These are phyloP conservation scores for Nephila pilipes DNA, from an alignment of 1,140 invertebrate species.

Conservation along the genomic window DNA sequence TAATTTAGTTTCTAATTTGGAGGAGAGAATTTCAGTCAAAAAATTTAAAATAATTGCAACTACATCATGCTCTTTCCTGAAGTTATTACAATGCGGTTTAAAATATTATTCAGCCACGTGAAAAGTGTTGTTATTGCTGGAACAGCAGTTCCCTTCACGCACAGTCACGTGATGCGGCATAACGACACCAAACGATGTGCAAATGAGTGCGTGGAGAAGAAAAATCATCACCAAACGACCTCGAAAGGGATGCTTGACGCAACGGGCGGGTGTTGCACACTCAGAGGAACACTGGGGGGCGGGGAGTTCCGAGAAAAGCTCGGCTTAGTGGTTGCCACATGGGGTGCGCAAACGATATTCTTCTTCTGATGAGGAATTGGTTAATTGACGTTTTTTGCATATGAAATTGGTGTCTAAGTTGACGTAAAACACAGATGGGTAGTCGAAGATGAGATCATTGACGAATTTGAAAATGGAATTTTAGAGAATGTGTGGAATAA, in stretches of 20 bases:
- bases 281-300: slow-evolving; percentile 2
- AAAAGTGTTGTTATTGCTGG: not conserved
- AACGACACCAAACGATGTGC: slow-evolving; percentile 11
- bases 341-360: not conserved
- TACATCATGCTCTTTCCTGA: too few species aligned
- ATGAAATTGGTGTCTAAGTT: not conserved
- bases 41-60: too few species aligned
- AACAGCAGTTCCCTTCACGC: not conserved
- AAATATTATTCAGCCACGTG: too few species aligned
- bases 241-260: slow-evolving; percentile 32
- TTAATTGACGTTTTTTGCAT: slow-evolving; percentile 8
- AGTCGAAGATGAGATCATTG: not conserved
- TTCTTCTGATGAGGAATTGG: not conserved
- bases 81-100: too few species aligned
- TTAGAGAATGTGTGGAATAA: too few species aligned
- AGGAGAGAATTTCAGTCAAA: too few species aligned
- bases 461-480: too few species aligned
- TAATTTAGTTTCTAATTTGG: too few species aligned
- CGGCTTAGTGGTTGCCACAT: not conserved
- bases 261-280: slow-evolving; percentile 45
- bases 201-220: slow-evolving; percentile 12
- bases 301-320: not conserved
- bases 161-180: not conserved
- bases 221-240: slow-evolving; percentile 23
- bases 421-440: not conserved